Base-by-base conservation (phyloP, 2,797 vertebrate species). In the Helostoma temminkii region DNA sequence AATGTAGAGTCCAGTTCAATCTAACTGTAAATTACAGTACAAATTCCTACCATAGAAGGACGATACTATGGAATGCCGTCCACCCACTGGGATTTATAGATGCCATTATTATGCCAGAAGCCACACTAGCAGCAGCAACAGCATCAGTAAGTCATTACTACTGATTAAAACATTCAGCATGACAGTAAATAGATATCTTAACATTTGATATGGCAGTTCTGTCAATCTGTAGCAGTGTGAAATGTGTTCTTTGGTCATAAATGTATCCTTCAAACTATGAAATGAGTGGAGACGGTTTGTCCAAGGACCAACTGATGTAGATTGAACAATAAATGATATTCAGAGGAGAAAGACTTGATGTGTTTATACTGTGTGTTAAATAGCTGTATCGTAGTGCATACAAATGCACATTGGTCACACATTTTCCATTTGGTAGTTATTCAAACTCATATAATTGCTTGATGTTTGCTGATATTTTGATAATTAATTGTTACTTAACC, bases 111-210 rank as follows among this genome's bases (percentile, higher is more conserved):
- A 88, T 85, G 82, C 91, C 89, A 90, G 89, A 92, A 86, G 86
- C 89, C 90, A 92, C 90, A 92, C 89, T 92, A 93, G 91, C 88
- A 90, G 89, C 91, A 90, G 90, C 84, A 86, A 93, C 87, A 91
- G 87, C 92, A 92, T 93, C 91, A 90, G 89, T 91, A 83, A 89
- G 84, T 84, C 86, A 89, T 90, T 88, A 86, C 77, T 88, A 91
- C 92, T 93, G 93, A 91, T 84, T 53, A 85, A 92, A 92, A 88
- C 84, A 92, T 86, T 88, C 90, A 93, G 94, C 94, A 94, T 95
- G 93, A 92, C 92, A 92, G 90, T 92, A 91, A 93, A 91, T 94
- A 94, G 88, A 92, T 91, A 92, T 93, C 88, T 93, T 93, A 90
- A 93, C 88, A 93, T 93, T 92, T 86, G 88, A 92, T 88, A 93